Evolutionary conservation across 2,113 vertebrate genomes (phyloP).

Genomic region (Bambusicola thoracicus): DNA sequence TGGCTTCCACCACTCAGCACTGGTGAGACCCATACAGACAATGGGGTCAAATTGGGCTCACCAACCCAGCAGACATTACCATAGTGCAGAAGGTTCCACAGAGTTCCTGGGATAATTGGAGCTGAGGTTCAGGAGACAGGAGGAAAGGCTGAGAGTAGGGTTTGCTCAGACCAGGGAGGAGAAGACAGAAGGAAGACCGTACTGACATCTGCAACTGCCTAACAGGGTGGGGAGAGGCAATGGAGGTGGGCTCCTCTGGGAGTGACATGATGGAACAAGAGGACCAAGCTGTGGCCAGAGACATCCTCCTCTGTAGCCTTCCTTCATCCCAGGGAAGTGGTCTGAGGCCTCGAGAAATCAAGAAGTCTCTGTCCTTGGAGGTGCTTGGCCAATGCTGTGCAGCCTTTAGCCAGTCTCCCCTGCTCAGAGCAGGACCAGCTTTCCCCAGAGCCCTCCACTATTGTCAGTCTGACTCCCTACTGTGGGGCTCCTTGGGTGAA

Average conservation of each 20-base stretch:
- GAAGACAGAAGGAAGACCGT: not conserved
- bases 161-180: not conserved
- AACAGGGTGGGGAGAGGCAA: not conserved
- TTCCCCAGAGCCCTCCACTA: not conserved
- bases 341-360: accelerated
- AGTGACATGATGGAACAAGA: not conserved
- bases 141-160: not conserved
- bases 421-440: not conserved
- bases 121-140: not conserved
- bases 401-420: not conserved
- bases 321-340: accelerated
- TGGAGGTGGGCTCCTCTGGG: not conserved
- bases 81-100: not conserved
- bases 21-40: not conserved
- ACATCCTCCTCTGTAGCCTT: no score
- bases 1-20: not conserved
- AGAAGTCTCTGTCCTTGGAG: not conserved
- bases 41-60: not conserved
- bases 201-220: not conserved
- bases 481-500: not conserved
- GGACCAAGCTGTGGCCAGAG: no score
- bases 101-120: no score
- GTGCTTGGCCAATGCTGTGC: accelerated
- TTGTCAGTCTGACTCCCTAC: accelerated
- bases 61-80: not conserved